phyloP scores from a whole-genome alignment of 2,113 vertebrate genomes.

The Leucoraja erinaceus region DNA sequence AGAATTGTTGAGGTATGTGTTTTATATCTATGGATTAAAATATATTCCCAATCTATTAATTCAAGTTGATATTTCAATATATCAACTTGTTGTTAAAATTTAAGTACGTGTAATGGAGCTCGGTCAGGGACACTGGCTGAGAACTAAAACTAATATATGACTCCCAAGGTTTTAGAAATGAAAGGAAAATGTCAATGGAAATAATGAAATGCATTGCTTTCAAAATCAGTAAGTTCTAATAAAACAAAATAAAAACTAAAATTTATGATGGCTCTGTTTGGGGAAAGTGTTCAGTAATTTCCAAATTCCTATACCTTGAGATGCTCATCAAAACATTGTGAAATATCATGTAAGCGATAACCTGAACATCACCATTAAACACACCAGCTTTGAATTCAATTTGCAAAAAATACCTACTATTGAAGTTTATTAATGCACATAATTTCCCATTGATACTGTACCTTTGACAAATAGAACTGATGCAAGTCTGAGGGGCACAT shows the following conservation, averaged over 20 bases:
- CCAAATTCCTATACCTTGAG: background rate
- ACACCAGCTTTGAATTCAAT: background rate
- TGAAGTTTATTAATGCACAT: background rate
- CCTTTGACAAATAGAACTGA: background rate
- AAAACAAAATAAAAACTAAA: background rate
- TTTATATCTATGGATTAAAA: background rate
- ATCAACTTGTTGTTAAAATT: background rate
- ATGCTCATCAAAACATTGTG: background rate
- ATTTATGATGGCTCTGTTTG: background rate
- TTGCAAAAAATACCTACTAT: background rate
- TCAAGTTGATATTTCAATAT: background rate
- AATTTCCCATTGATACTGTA: background rate
- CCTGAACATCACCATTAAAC: background rate
- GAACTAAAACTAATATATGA: background rate
- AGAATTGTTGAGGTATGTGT: conserved; percentile 81
- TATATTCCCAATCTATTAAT: background rate
- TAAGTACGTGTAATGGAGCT: background rate
- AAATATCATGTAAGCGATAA: background rate
- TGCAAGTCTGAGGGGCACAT: background rate
- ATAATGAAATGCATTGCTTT: background rate
- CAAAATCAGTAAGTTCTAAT: background rate
- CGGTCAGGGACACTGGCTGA: background rate
- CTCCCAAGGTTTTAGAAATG: background rate
- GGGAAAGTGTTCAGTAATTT: background rate
- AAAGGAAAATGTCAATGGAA: background rate